These are phyloP conservation scores for Microplitis manilae DNA, from an alignment of 2,888 invertebrate genomes.

Conservation along the genomic window DNA sequence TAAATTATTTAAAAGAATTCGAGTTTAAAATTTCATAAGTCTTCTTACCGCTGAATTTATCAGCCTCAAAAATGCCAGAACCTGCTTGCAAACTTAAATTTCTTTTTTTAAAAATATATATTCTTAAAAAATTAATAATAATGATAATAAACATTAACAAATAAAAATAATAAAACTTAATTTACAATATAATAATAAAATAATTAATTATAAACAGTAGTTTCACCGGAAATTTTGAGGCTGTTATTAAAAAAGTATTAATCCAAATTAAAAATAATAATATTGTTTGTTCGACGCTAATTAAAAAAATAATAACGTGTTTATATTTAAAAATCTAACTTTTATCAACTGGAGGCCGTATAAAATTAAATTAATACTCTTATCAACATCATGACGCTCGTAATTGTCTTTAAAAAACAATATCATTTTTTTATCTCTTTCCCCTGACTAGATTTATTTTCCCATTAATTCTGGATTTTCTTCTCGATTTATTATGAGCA, in stretches of 20 bases:
- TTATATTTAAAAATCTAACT: constrained; percentile 15
- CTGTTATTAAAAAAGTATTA: neutral
- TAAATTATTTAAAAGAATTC: neutral
- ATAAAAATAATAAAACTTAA: neutral
- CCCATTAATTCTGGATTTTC: constrained; percentile 40
- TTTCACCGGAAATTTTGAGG: neutral
- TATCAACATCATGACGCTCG: neutral
- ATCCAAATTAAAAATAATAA: neutral
- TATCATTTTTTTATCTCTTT: constrained; percentile 46
- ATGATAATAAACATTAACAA: neutral
- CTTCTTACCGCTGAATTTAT: neutral
- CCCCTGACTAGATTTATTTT: constrained; percentile 70
- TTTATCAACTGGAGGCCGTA: constrained; percentile 22
- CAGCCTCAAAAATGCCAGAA: neutral
- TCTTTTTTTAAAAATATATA: neutral
- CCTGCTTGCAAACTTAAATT: neutral
- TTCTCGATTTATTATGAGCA: constrained; percentile 2
- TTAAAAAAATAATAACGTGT: constrained; percentile 35
- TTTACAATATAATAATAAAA: neutral
- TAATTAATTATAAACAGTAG: neutral
- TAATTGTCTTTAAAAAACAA: constrained; percentile 16
- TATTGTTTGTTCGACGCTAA: constrained; percentile 32
- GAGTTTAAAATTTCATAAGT: neutral
- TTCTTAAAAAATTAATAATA: neutral
- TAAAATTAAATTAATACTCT: constrained; percentile 27